Evolutionary conservation across 2,888 invertebrate species (phyloP), one percentile per base, ranked within the genome.

Genomic region (Plagodis pulveraria): DNA sequence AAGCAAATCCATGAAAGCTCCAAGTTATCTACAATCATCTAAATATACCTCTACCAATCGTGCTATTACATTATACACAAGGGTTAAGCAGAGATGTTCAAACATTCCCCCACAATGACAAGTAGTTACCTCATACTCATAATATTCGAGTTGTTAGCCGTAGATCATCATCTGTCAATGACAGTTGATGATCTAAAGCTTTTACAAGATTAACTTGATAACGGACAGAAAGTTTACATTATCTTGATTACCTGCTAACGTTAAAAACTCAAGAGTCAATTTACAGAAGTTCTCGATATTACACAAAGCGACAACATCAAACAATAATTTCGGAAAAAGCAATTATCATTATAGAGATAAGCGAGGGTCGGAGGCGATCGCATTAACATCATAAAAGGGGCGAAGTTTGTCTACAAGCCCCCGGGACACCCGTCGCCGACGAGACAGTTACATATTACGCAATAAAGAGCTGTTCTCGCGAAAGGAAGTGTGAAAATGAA

Each of bases 401-500:
- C 85, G 83, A 88, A 88, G 84, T 87, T 87, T 78, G 85, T 83
- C 81, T 83, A 73, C 76, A 80, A 79, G 83, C 89, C 89, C 88
- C 82, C 84, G 88, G 88, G 89, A 87, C 86, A 72, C 82, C 87
- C 88, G 87, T 87, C 87, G 87, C 81, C 87, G 83, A 82, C 72
- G 86, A 90, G 91, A 91, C 91, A 90, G 89, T 89, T 90, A 91
- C 91, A 89, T 91, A 91, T 91, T 91, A 89, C 87, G 91, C 91
- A 89, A 92, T 92, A 91, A 91, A 91, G 90, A 91, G 89, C 92
- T 91, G 92, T 92, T 91, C 91, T 92, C 92, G 92, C 89, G 88
- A 89, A 91, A 91, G 92, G 91, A 92, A 91, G 91, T 92, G 92
- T 92, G 91, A 92, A 92, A 92, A 91, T 92, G 91, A 92, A 90